phyloP scores from a whole-genome alignment of 2,113 vertebrate genomes.

The Dendrocopos noguchii region DNA sequence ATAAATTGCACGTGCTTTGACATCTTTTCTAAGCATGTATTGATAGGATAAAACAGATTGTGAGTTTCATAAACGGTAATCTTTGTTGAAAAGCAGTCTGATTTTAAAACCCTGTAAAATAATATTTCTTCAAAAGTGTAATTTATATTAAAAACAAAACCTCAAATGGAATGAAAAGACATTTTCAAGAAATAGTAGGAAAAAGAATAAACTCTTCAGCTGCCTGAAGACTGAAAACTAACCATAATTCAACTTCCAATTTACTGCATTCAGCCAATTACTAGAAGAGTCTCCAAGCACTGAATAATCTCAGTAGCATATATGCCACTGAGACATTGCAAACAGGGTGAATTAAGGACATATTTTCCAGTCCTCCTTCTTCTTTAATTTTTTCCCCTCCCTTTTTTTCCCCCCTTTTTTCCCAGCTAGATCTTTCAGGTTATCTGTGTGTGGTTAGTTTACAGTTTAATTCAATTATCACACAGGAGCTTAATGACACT shows the following conservation, averaged over 20 bases:
- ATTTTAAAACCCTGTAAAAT: not conserved
- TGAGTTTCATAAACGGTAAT: not conserved
- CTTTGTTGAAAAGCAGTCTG: not conserved
- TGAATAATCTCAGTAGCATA: constrained; percentile 3
- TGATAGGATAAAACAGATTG: not conserved
- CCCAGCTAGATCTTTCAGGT: constrained; percentile 47
- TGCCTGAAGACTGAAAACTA: constrained; percentile 15
- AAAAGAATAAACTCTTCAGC: constrained; percentile 7
- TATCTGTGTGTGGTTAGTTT: constrained; percentile 69
- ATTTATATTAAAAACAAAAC: not conserved
- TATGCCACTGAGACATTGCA: constrained; percentile 4
- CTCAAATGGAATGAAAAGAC: not conserved
- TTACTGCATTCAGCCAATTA: constrained; percentile 25
- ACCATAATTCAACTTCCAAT: constrained; percentile 35
- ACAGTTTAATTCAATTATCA: constrained; percentile 75
- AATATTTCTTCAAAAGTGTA: not conserved
- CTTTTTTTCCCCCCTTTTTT: not conserved
- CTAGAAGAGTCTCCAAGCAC: constrained; percentile 32
- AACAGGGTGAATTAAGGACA: constrained; percentile 61
- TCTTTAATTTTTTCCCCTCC: not conserved
- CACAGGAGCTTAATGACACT: constrained; percentile 77
- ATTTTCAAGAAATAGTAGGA: constrained; percentile 11
- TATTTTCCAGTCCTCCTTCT: constrained; percentile 20
- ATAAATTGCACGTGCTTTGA: not conserved
- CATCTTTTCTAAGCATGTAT: not conserved